These are phyloP conservation scores for Psococerastis gibbosa DNA, from an alignment of 2,888 invertebrate genomes.

Conservation along the genomic window DNA sequence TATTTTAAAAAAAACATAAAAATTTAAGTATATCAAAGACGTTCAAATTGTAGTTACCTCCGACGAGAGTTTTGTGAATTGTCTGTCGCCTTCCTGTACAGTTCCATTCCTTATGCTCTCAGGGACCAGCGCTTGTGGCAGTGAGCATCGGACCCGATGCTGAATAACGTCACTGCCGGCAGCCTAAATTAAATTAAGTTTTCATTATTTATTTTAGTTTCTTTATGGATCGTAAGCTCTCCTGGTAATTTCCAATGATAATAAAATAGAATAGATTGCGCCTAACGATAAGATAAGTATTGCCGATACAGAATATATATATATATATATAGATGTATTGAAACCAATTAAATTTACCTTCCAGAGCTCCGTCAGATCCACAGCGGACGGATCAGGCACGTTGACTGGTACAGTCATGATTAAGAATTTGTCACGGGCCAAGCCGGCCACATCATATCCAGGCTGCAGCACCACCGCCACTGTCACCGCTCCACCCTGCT, in stretches of 20 bases:
- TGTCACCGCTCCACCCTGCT: slow-evolving; percentile 38
- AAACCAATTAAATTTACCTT: no score
- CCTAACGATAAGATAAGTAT: no score
- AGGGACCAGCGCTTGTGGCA: slow-evolving; percentile 30
- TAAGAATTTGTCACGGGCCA: slow-evolving; percentile 69
- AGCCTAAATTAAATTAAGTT: no score
- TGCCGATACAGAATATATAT: no score
- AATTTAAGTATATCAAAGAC: no score
- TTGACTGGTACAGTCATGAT: slow-evolving; percentile 59
- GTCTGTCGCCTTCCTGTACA: background rate
- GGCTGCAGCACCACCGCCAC: slow-evolving; percentile 58
- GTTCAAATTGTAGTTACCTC: slow-evolving; percentile 20
- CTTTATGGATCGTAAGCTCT: no score
- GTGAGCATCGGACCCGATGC: slow-evolving; percentile 50
- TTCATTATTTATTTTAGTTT: no score
- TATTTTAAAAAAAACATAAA: no score
- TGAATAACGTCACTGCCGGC: slow-evolving; percentile 43
- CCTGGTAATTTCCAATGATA: no score
- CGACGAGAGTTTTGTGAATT: slow-evolving; percentile 17
- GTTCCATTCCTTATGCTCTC: slow-evolving; percentile 15
- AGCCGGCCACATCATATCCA: slow-evolving; percentile 44
- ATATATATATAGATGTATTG: no score
- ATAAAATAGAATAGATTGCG: no score
- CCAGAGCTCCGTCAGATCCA: slow-evolving; percentile 56
- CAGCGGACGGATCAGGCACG: slow-evolving; percentile 32